These are phyloP conservation scores for Ctenopoma multispine DNA, from an alignment of 2,797 vertebrate genomes.

Conservation along the genomic window DNA sequence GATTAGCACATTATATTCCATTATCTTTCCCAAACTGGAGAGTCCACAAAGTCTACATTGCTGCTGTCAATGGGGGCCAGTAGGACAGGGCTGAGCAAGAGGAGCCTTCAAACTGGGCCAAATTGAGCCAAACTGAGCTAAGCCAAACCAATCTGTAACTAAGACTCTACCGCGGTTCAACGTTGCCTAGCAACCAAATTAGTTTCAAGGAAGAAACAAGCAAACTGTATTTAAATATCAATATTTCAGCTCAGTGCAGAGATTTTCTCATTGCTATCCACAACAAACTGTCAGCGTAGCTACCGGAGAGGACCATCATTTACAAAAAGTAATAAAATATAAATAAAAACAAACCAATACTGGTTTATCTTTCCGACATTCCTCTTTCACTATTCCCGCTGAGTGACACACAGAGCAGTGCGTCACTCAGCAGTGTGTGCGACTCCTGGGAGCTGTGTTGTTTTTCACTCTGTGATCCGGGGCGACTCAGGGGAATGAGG, in stretches of 20 bases:
- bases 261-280: constrained; percentile 38
- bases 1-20: constrained; percentile 86
- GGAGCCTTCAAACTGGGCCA: constrained; percentile 54
- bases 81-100: constrained; percentile 58
- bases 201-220: constrained; percentile 63
- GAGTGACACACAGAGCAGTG: constrained; percentile 39
- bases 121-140: constrained; percentile 62
- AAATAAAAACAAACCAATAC: constrained; percentile 58
- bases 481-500: constrained; percentile 70
- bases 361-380: constrained; percentile 51
- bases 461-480: constrained; percentile 82
- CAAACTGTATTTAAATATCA: constrained; percentile 45
- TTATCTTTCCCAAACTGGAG: constrained; percentile 84
- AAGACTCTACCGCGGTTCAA: constrained; percentile 54
- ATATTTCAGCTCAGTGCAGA: constrained; percentile 23
- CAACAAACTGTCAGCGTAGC: constrained; percentile 24
- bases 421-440: constrained; percentile 16
- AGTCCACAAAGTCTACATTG: constrained; percentile 68
- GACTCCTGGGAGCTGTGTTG: constrained; percentile 77
- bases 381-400: constrained; percentile 40
- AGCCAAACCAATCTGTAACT: constrained; percentile 70
- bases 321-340: constrained; percentile 10
- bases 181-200: constrained; percentile 68
- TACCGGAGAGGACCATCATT: constrained; percentile 23
- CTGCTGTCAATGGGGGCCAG: constrained; percentile 56